phyloP scores from a whole-genome alignment of 2,113 vertebrate genomes.

The Acrocephalus kingi region DNA sequence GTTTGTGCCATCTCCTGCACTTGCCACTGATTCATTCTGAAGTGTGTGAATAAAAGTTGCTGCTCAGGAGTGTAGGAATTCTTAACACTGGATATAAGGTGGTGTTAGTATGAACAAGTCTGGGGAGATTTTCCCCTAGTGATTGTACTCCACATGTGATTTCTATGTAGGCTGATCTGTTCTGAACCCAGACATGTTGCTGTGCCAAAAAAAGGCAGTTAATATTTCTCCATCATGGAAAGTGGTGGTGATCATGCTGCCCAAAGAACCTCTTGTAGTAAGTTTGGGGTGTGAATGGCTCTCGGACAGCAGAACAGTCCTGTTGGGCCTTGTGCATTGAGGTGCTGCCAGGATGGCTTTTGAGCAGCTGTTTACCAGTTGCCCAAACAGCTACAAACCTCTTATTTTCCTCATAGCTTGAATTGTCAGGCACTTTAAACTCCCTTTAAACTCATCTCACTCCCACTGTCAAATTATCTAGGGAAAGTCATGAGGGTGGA shows the following conservation, averaged over 20 bases:
- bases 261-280: not conserved
- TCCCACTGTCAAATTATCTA: not conserved
- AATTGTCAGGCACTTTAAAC: not conserved
- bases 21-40: not conserved
- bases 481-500: too few species aligned
- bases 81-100: not conserved
- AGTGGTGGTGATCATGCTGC: not conserved
- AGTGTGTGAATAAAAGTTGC: not conserved
- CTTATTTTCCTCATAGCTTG: not conserved
- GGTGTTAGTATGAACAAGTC: not conserved
- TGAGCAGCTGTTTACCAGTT: not conserved
- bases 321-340: fast-evolving
- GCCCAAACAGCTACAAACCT: not conserved
- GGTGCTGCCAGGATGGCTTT: fast-evolving
- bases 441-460: not conserved
- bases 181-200: not conserved
- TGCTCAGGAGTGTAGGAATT: not conserved
- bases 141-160: fast-evolving
- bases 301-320: not conserved
- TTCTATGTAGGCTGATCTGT: not conserved
- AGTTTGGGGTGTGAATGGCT: not conserved
- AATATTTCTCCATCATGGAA: not conserved
- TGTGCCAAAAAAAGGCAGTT: not conserved
- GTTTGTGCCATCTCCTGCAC: not conserved
- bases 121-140: not conserved